Evolutionary conservation across 92 coral and sea anemone genomes (phyloP).

Genomic region (Scolanthus callimorphus): DNA sequence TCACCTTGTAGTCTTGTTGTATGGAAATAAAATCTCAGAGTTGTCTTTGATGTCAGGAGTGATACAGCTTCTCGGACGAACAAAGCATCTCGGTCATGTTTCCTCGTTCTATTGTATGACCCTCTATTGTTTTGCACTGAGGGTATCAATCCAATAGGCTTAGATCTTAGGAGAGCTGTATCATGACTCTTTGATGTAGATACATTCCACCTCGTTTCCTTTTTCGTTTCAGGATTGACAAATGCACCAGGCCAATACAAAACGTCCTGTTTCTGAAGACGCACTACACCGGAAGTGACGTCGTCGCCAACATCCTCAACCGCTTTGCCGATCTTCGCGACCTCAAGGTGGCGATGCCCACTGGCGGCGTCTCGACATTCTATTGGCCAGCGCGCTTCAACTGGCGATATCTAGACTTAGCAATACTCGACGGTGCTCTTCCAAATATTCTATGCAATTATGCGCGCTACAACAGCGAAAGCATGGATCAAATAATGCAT

Average conservation of each 20-base stretch:
- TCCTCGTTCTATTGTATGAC: too few relatives aligned
- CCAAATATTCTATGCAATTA: conserved; percentile 89
- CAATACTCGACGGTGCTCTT: conserved; percentile 72
- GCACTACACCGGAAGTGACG: conserved; percentile 93
- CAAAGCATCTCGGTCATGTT: too few relatives aligned
- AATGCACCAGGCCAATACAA: conserved; percentile 49
- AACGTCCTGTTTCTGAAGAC: conserved; percentile 90
- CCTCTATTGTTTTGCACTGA: too few relatives aligned
- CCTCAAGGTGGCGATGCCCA: conserved; percentile 84
- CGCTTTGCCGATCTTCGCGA: conserved; percentile 89
- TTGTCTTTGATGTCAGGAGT: too few relatives aligned
- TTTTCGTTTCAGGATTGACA: conserved; percentile 36
- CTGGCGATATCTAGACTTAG: conserved; percentile 88
- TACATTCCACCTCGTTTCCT: too few relatives aligned
- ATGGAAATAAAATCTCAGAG: too few relatives aligned
- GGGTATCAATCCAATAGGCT: too few relatives aligned
- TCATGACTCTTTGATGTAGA: too few relatives aligned
- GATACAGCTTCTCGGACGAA: too few relatives aligned
- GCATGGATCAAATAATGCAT: conserved; percentile 86
- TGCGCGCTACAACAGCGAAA: conserved; percentile 80
- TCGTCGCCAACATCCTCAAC: conserved; percentile 78
- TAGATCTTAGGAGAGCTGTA: too few relatives aligned
- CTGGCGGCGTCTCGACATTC: conserved; percentile 86
- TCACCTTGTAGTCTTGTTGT: too few relatives aligned
- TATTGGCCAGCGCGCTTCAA: conserved; percentile 94